Conservation (phyloP, 2,888 invertebrate genomes). For the Zonitis immaculata region DNA sequence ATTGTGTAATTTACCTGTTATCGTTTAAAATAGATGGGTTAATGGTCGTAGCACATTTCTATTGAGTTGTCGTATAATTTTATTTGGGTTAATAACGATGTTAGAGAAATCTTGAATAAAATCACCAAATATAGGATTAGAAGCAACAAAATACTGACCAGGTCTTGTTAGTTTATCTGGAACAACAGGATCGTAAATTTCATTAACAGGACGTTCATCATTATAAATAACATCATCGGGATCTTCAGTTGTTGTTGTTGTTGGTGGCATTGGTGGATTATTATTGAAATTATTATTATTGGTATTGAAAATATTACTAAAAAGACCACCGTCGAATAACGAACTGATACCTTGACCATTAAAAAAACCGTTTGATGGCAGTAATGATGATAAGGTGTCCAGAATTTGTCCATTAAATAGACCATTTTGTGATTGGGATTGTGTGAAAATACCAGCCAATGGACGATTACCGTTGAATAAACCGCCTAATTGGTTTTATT, state of each 20-base stretch:
- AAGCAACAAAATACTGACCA: conserved; percentile 27
- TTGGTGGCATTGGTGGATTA: conserved; percentile 1
- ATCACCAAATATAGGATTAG: conserved; percentile 22
- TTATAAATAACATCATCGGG: conserved; percentile 37
- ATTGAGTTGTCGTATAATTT: conserved; percentile 10
- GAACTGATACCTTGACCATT: conserved; percentile 16
- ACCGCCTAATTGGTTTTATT: neutral
- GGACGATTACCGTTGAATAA: neutral
- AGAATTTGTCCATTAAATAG: neutral
- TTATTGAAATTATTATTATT: neutral
- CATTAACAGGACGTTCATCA: conserved; percentile 37
- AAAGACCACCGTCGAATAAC: conserved; percentile 15
- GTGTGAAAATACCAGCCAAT: conserved; percentile 1
- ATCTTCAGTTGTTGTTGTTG: conserved; percentile 14
- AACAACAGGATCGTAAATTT: conserved; percentile 33
- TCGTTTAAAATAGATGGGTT: conserved; percentile 7
- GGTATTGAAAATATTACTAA: conserved; percentile 11
- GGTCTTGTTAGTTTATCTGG: conserved; percentile 24
- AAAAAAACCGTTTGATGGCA: conserved; percentile 12
- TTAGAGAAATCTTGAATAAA: conserved; percentile 16
- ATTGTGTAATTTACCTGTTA: conserved; percentile 8
- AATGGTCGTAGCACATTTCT: conserved; percentile 4
- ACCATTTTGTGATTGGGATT: conserved; percentile 9
- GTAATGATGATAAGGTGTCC: conserved; percentile 4
- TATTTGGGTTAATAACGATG: conserved; percentile 12